Base-by-base conservation (phyloP, 2,797 vertebrate genomes). In the Smutsia gigantea region DNA sequence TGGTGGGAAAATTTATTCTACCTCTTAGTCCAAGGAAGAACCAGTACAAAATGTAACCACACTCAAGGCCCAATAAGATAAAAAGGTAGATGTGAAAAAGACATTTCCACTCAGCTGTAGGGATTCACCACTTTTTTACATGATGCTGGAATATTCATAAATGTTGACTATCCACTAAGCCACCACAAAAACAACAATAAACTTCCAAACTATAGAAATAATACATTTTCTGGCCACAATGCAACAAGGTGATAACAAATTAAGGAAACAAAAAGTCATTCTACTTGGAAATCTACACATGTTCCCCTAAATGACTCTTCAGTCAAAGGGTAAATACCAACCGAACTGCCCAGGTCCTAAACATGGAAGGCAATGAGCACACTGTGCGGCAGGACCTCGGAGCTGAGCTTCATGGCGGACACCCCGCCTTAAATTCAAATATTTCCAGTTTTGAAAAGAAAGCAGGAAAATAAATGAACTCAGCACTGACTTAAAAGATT, bases 81-180 rank as follows among this genome's bases (percentile, higher is more conserved):
- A 5, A 8, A 39, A 42, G 25, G 42, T 39, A 6, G 6, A 18
- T 1, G 0, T 25, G n/a, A 49, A 21, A 53, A n/a, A 79, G 7
- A 19, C 1, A 1, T n/a, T 61, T 12, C 64, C 3, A 12, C 11
- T 7, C 31, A 46, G 37, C 17, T 39, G 14, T 11, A 14, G 55
- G 21, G 29, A 14, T 0, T 2, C 23, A 7, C 25, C 6, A 2
- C 29, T 7, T 81, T 5, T 53, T 11, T 21, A 8, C 0, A 0
- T 2, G 6, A 29, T 9, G 3, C 25, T 6, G 59, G 34, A 14
- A 49, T 5, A n/a, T 10, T 19, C 34, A 2, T 5, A 66, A 25
- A 72, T 3, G 4, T 21, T 34, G 37, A 46, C 61, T 27, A 3
- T 15, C 12, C 57, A 0, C 27, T 4, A 9, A 42, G 25, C 25